phyloP scores from a whole-genome alignment of 2,797 vertebrate genomes.

The Eulemur albifrons region DNA sequence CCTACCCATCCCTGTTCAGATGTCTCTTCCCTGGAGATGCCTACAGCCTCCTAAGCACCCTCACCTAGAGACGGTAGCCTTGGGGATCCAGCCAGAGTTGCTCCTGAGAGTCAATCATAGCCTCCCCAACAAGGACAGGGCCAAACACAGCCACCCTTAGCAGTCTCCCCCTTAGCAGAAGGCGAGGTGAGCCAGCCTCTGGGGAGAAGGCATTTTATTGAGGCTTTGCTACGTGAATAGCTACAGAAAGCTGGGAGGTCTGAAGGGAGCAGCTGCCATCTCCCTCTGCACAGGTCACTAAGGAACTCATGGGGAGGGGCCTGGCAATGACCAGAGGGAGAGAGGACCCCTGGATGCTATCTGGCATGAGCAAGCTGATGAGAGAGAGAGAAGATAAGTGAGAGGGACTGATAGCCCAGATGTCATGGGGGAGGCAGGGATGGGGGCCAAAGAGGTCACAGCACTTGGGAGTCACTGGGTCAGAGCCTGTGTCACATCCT shows the following conservation, averaged over 20 bases:
- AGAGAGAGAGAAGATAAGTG: background rate
- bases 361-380: background rate
- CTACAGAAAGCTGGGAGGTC: background rate
- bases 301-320: background rate
- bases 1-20: background rate
- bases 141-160: background rate
- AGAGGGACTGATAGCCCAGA: background rate
- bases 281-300: background rate
- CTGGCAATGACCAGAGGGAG: background rate
- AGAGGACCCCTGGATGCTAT: background rate
- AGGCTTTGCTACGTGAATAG: slow-evolving; percentile 18
- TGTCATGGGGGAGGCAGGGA: background rate
- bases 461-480: slow-evolving; percentile 86
- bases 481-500: slow-evolving; percentile 93
- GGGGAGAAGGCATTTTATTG: slow-evolving; percentile 65
- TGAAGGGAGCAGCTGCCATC: background rate
- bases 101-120: background rate
- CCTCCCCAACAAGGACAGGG: background rate
- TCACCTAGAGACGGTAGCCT: background rate
- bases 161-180: background rate
- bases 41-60: background rate
- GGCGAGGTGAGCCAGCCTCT: background rate
- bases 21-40: background rate
- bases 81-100: background rate
- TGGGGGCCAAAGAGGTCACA: background rate